These are phyloP conservation scores for Bucorvus abyssinicus DNA, from an alignment of 2,797 vertebrate species.

Conservation along the genomic window DNA sequence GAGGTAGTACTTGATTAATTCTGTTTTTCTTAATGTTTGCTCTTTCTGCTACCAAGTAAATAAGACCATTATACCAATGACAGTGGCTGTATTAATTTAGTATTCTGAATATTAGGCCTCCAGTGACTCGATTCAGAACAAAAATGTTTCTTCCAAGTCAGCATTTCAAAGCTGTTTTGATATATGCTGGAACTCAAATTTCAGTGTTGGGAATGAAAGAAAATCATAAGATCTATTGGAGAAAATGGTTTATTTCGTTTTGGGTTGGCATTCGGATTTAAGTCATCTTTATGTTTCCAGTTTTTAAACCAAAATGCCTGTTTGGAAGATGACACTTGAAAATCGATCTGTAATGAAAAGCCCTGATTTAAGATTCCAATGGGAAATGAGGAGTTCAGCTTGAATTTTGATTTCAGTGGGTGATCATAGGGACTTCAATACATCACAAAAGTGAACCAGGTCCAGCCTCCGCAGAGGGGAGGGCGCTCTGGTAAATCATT, in stretches of 20 bases:
- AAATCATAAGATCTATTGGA: neutral
- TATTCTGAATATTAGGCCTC: neutral
- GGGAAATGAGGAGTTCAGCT: neutral
- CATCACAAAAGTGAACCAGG: neutral
- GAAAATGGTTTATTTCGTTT: neutral
- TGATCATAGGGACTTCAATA: neutral
- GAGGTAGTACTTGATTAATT: neutral
- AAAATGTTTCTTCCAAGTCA: neutral
- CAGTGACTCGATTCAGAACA: neutral
- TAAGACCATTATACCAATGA: neutral
- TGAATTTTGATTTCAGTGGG: neutral
- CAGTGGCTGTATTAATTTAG: neutral
- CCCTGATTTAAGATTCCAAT: fast-evolving
- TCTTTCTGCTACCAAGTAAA: neutral
- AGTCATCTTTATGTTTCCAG: neutral
- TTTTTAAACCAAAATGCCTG: neutral
- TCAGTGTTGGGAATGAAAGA: neutral
- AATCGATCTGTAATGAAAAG: neutral
- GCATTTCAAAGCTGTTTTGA: neutral
- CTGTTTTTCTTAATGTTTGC: neutral
- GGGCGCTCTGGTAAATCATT: neutral
- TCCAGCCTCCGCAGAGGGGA: neutral
- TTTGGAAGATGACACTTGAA: neutral
- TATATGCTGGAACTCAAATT: neutral
- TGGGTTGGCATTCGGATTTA: neutral